Evolutionary conservation across 2,113 vertebrate genomes (phyloP).

Genomic region (Psammodynastes pulverulentus): DNA sequence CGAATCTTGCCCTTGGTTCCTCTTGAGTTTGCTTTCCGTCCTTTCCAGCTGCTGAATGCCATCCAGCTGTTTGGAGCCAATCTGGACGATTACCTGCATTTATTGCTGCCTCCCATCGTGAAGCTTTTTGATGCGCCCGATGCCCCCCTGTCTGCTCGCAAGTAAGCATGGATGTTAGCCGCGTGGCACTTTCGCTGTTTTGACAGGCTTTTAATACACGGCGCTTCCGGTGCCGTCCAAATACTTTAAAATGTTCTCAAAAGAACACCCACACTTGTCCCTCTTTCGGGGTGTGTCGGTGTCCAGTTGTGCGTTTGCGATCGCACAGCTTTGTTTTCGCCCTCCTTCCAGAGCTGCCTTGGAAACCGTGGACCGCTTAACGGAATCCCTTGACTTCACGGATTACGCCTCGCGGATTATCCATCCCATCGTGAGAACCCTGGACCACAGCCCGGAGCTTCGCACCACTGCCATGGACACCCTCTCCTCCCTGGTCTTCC

Average conservation of each 20-base stretch:
- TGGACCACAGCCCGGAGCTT: constrained; percentile 92
- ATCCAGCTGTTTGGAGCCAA: constrained; percentile 98
- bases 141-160: constrained; percentile 86
- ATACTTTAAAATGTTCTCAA: background rate
- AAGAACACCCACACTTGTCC: no score
- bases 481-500: constrained; percentile 92
- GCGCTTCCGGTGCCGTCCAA: no score
- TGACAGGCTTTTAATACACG: background rate
- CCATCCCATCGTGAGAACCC: constrained; percentile 90
- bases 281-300: no score
- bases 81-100: constrained; percentile 94
- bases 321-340: background rate
- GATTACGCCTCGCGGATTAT: constrained; percentile 97
- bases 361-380: constrained; percentile 93
- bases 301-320: background rate
- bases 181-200: background rate
- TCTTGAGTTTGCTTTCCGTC: constrained; percentile 23
- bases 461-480: constrained; percentile 94
- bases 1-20: background rate
- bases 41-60: constrained; percentile 83
- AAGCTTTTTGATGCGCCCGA: constrained; percentile 95
- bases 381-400: constrained; percentile 95
- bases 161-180: constrained; percentile 72
- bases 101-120: constrained; percentile 93
- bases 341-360: constrained; percentile 79